Evolutionary conservation across 2,113 vertebrate genomes (phyloP), one percentile per base, ranked within the genome.

Genomic region (Eulemur macaco): DNA sequence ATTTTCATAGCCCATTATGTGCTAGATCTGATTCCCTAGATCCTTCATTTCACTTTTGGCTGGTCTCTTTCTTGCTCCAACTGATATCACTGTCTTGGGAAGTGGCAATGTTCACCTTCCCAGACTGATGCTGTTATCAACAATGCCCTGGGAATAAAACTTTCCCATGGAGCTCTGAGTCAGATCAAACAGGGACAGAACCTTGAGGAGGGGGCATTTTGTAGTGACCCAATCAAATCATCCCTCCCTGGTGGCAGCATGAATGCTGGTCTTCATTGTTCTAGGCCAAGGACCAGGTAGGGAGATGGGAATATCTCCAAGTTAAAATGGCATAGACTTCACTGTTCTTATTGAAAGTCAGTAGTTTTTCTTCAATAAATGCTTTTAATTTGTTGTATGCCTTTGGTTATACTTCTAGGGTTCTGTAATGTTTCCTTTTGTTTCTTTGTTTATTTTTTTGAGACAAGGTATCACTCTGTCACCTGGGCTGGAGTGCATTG

Each of bases 351-450:
- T 0, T 94, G 63, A 56, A n/a, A 34, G 39, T 89, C 27, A 25
- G 9, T 4, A 68, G 27, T 29, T 95, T 87, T 94, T 88, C 83
- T 82, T 54, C 45, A 76, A 4, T 8, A 85, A 76, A 47, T 8
- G 21, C 3, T 64, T 91, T 31, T 23, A 89, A 64, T 64, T 76
- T 94, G 18, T 47, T 68, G 6, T 66, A 27, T 81, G 27, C 6
- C 45, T 37, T 73, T 34, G 31, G 4, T 50, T 64, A 39, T 18
- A 82, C 37, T 74, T 81, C 13, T 39, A 76, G 50, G 76, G 50
- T 85, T 76, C 37, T 89, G 34, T 56, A 89, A 82, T 58, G 50
- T 27, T 31, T 81, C 27, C 21, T 89, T 81, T 91, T 68, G 34
- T 25, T 27, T 60, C 52, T 54, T 54, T 54, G 17, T 54, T 54